Evolutionary conservation across 2,113 vertebrate genomes (phyloP), one percentile per base, ranked within the genome.

Genomic region (Scortum barcoo): DNA sequence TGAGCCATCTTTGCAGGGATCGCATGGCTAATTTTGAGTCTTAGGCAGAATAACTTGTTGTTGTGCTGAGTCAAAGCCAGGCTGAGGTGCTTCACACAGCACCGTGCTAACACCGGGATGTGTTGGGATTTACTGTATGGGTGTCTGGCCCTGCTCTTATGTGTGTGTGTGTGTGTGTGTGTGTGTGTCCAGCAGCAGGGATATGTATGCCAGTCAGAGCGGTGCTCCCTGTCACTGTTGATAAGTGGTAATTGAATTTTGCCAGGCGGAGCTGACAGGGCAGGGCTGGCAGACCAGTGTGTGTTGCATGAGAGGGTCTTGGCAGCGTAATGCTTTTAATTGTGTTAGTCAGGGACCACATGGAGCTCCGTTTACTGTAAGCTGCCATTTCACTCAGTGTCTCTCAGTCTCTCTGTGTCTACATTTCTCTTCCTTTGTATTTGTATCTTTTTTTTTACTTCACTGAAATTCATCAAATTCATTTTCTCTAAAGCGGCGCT

Each of bases 211-310:
- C 65, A 88, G 83, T 82, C 87, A 76, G 76, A 76, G 80, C 14
- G 46, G 58, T 81, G 83, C 86, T 81, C 65, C 66, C 72, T 77
- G 86, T 90, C 86, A 76, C 80, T 77, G 75, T 66, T 90, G 86
- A 90, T 88, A 86, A 90, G 85, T 89, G 80, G 71, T 90, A 92
- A 93, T 91, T 91, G 86, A 91, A 92, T 87, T 88, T 73, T 76
- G 81, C 78, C 75, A 71, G 74, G 72, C 57, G 19, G 65, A 71
- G 76, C 79, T 85, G 74, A 84, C 72, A 26, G 81, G 65, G 76
- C 78, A 79, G 72, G 78, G 56, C 81, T 69, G 84, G 60, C 72
- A 66, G 51, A 66, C 36, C 28, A 56, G 30, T 54, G 67, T 50
- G 79, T 58, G 86, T 68, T 71, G 61, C 48, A 54, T 86, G 66